Base-by-base conservation (phyloP, 2,888 invertebrate species). In the Drosophila affinis region DNA sequence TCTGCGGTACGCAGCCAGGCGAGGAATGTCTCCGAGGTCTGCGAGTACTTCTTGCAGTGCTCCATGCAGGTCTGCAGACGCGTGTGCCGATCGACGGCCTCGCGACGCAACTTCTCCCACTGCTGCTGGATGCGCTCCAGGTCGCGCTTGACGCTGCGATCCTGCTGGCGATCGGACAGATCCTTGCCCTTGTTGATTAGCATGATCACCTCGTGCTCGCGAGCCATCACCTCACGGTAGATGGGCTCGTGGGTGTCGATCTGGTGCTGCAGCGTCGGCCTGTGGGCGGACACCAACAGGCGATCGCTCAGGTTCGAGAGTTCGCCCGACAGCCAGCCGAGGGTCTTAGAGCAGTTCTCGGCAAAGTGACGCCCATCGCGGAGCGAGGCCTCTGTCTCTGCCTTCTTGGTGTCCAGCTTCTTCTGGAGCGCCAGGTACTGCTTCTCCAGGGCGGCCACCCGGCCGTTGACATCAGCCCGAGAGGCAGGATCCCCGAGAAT, bases 191-290 rank as follows among this genome's bases (percentile, higher is more conserved):
- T 98, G 90, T 98, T 98, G 34, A 98, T 92, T 17, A 98, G 93
- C 95, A 98, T 98, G 78, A 98, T 97, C 0, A 98, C 95, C 92
- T 98, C 98, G 88, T 98, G 98, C 88, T 98, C 98, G 73, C 97
- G 94, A 75, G 96, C 95, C 93, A 97, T 95, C 2, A 98, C 96
- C 87, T 97, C 97, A 39, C 96, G 94, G 91, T 98, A 98, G 57
- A 97, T 94, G 0, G 98, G 97, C 93, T 97, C 98, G 90, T 98
- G 98, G 39, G 96, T 95, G 76, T 96, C 95, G 61, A 97, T 93
- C 93, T 99, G 98, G 87, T 97, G 96, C 83, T 96, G 96, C 53
- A 99, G 93, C 61, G 96, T 94, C 77, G 95, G 95, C 48, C 95
- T 93, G 89, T 98, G 96, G 0, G 98, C 98, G 0, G 98, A 98